A percentile compares a stretch with the other conserved stretches of the same genome.
These are phyloP conservation scores for Serranus cabrilla DNA, from an alignment of 2,797 vertebrate genomes.

Conservation along the genomic window DNA sequence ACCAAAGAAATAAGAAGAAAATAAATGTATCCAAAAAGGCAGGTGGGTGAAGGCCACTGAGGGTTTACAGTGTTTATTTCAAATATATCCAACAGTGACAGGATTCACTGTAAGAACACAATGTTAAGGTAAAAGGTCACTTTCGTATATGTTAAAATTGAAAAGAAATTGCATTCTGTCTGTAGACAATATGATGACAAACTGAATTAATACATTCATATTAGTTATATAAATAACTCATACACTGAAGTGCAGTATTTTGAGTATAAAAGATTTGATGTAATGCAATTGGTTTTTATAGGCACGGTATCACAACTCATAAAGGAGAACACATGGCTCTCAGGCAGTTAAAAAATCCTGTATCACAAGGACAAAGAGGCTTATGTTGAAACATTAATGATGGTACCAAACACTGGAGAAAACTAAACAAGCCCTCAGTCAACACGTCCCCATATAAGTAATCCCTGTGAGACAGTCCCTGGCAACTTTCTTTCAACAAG, in stretches of 20 bases:
- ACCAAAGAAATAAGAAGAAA: no score
- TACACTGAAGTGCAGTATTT: constrained; percentile 4
- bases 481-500: constrained; percentile 54
- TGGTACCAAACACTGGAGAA: constrained; percentile 22
- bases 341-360: constrained; percentile 20
- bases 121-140: neutral
- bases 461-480: constrained; percentile 52
- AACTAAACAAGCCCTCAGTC: constrained; percentile 62
- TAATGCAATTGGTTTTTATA: constrained; percentile 23
- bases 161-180: neutral
- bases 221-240: neutral
- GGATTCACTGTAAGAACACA: neutral
- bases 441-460: constrained; percentile 54
- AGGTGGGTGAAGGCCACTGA: neutral
- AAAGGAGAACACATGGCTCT: constrained; percentile 31
- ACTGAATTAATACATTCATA: constrained; percentile 1
- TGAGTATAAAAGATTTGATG: neutral
- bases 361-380: constrained; percentile 49
- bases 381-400: constrained; percentile 61
- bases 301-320: constrained; percentile 21
- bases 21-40: no score
- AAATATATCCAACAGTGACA: neutral
- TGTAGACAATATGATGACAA: neutral
- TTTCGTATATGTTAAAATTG: neutral
- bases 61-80: neutral